Evolutionary conservation across 2,797 vertebrate species (phyloP), one percentile per base, ranked within the genome.

Genomic region (Balearica regulorum): DNA sequence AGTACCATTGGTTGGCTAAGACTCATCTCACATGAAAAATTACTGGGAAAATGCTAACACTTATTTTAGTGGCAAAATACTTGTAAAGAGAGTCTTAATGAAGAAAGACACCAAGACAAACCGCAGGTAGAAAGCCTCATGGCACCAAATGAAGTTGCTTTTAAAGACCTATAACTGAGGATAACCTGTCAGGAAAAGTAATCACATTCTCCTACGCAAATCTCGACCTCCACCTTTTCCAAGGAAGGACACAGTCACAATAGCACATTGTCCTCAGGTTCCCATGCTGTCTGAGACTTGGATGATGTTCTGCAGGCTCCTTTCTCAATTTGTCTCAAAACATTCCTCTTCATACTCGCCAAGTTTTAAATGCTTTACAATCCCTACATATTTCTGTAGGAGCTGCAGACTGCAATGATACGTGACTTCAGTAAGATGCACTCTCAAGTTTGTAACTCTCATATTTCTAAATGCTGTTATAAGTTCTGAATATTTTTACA

Each of bases 131-230:
- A 28, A 51, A 77, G 33, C 46, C 8, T 44, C 3, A 16, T 7
- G 15, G 15, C 51, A 26, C 0, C 1, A 86, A 41, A 49, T 2
- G 0, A 37, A 57, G 10, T 3, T 76, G 54, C 3, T 60, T 66
- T 65, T n/a, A 44, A 79, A 48, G 13, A 37, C 5, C 13, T 65
- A 0, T 11, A 37, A 17, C 15, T 24, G 16, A 76, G 26, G 3
- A 35, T 43, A 19, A 15, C 6, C 14, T 25, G 11, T 37, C n/a
- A 79, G 66, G 2, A 49, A 57, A 48, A 46, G 5, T 7, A 46
- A 17, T 7, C 25, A 9, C 8, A 3, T 26, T 66, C 29, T 48
- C 24, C 31, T 55, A 0, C 43, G 6, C 10, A 61, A 11, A 9
- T 22, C 13, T 48, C 17, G 21, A 31, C 4, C 49, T 20, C 4